Evolutionary conservation across 2,113 vertebrate genomes (phyloP).

Genomic region (Colossoma macropomum): DNA sequence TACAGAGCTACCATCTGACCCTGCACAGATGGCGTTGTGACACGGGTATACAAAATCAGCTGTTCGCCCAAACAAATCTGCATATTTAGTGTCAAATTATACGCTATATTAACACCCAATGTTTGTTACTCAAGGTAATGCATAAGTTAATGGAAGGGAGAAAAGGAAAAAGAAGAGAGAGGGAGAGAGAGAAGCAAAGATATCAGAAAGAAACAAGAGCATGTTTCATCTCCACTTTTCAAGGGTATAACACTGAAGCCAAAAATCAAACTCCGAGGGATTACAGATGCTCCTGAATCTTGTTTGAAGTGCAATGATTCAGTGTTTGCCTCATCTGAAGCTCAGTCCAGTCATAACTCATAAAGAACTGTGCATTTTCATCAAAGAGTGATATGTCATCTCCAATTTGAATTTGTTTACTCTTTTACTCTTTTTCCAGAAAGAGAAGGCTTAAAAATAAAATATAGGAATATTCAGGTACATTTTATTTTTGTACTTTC

Average conservation of each 20-base stretch:
- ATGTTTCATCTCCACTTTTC: slow-evolving; percentile 48
- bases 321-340: slow-evolving; percentile 4
- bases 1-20: slow-evolving; percentile 39
- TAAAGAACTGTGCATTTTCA: background rate
- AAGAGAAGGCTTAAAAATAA: background rate
- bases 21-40: slow-evolving; percentile 54
- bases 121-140: slow-evolving; percentile 62
- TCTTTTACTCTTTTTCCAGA: background rate
- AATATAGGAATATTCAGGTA: background rate
- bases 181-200: slow-evolving; percentile 25
- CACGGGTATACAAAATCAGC: slow-evolving; percentile 52
- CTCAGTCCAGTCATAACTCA: background rate
- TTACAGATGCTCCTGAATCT: background rate
- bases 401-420: slow-evolving; percentile 14
- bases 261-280: slow-evolving; percentile 18
- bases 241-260: slow-evolving; percentile 20
- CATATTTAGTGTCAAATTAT: slow-evolving; percentile 63
- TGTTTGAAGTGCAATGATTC: slow-evolving; percentile 15
- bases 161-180: slow-evolving; percentile 13
- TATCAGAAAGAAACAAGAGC: slow-evolving; percentile 1
- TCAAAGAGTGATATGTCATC: slow-evolving; percentile 4
- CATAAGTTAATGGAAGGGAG: slow-evolving; percentile 50
- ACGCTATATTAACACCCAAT: slow-evolving; percentile 51
- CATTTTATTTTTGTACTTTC: too few relatives aligned
- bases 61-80: slow-evolving; percentile 49